Evolutionary conservation across 2,113 vertebrate genomes (phyloP), one percentile per base, ranked within the genome.

Genomic region (Bujurquina vittata): DNA sequence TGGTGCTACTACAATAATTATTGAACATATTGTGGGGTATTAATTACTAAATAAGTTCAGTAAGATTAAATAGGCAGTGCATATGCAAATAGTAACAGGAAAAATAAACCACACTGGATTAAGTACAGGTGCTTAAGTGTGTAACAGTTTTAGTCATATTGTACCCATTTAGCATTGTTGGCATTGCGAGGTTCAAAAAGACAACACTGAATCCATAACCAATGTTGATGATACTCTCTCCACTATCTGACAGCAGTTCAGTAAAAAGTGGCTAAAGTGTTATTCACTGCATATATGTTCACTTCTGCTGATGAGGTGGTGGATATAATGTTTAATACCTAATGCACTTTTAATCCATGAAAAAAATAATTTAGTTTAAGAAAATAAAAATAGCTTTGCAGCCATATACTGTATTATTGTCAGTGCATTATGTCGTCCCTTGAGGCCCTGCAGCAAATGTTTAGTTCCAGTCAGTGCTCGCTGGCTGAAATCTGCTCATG

Each of bases 181-280:
- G 52, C 23, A 52, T 12, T 29, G 9, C 23, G 23, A 72, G 15
- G 0, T 52, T 72, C 43, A 72, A 52, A 52, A 52, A 40, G 46
- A 10, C 20, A 23, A 72, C 23, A 52, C 2, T 72, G 65, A 72
- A 52, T 72, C 43, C 23, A 29, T 69, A 20, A 69, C 40, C 3
- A 49, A 23, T 5, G 63, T 17, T 69, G 49, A 69, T 18, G 63
- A 69, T 67, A 49, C 40, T 22, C 63, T 69, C 26, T 49, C 23
- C 40, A 67, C 63, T 46, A 46, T 67, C 40, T 49, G 63, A 22
- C 63, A 67, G 40, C 63, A 49, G 63, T 0, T 49, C 40, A 49
- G 63, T 67, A 69, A 69, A 69, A 67, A 52, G 65, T 69, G 10
- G 23, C 65, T 52, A 46, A 52, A 72, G 31, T 52, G 65, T 52